Evolutionary conservation across 2,888 invertebrate genomes (phyloP).

Genomic region (Sphaeridia pumilis): DNA sequence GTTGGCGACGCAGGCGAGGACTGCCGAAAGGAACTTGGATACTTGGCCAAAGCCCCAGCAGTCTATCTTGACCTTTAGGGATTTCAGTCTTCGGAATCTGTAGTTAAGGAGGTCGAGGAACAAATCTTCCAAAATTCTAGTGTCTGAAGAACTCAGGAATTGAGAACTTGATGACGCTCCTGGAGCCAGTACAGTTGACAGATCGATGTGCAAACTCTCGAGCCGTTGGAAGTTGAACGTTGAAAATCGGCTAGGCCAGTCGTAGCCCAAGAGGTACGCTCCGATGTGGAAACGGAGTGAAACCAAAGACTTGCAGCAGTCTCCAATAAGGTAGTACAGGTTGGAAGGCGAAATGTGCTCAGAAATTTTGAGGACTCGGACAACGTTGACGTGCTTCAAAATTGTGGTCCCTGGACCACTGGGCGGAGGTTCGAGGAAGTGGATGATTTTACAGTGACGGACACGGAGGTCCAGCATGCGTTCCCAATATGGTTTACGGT

Average conservation of each 20-base stretch:
- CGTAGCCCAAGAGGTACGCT: neutral
- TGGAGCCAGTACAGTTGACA: constrained; percentile 12
- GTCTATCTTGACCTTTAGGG: constrained; percentile 13
- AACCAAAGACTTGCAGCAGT: constrained; percentile 11
- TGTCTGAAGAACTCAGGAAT: neutral
- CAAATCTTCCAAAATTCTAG: neutral
- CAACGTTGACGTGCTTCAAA: constrained; percentile 17
- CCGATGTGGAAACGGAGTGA: constrained; percentile 12
- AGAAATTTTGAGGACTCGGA: constrained; percentile 20
- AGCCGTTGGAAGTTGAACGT: constrained; percentile 20
- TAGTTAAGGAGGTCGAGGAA: constrained; percentile 3
- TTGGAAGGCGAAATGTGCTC: constrained; percentile 24
- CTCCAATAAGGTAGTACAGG: constrained; percentile 19
- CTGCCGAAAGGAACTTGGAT: constrained; percentile 17
- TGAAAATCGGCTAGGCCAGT: constrained; percentile 12
- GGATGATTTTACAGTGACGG: constrained; percentile 20
- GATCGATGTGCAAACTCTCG: constrained; percentile 10
- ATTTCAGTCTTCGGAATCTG: constrained; percentile 2
- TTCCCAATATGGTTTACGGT: constrained; percentile 17
- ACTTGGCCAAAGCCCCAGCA: constrained; percentile 22
- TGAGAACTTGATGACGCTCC: constrained; percentile 3
- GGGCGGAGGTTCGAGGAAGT: constrained; percentile 16
- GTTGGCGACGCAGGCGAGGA: constrained; percentile 16
- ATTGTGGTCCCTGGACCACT: constrained; percentile 9
- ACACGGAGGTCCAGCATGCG: constrained; percentile 20